Conservation (phyloP, 2,113 vertebrate species). For the Pipra filicauda region DNA sequence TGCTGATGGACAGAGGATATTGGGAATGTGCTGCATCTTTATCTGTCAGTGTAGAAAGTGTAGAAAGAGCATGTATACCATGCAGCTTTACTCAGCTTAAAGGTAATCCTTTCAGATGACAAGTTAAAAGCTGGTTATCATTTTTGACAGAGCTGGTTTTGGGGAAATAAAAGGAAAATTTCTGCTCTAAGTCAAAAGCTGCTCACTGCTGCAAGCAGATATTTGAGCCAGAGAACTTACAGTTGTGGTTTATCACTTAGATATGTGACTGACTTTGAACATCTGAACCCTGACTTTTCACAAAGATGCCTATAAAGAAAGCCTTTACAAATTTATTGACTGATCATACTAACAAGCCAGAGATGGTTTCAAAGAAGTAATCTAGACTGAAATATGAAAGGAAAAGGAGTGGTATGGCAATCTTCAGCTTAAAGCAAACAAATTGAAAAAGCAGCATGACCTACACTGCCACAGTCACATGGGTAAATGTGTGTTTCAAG, state of each 20-base stretch:
- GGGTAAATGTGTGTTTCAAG: not conserved
- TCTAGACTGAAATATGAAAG: not conserved
- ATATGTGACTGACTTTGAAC: constrained; percentile 19
- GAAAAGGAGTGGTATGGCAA: not conserved
- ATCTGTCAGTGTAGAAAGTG: not conserved
- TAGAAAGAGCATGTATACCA: not conserved
- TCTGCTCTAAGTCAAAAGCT: constrained; percentile 34
- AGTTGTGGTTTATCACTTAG: not conserved
- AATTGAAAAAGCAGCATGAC: not conserved
- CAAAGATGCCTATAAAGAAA: not conserved
- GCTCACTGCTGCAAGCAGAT: constrained; percentile 11
- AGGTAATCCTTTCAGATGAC: constrained; percentile 40
- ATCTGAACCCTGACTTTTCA: constrained; percentile 25
- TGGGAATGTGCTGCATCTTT: not conserved
- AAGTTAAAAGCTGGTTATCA: constrained; percentile 55
- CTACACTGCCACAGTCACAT: not conserved
- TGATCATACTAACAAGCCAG: not conserved
- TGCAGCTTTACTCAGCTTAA: not conserved
- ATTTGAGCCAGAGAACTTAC: not conserved
- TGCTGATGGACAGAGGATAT: not conserved
- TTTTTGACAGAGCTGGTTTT: constrained; percentile 47
- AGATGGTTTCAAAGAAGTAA: not conserved
- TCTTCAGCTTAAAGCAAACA: not conserved
- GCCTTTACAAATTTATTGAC: not conserved
- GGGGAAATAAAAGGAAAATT: constrained; percentile 49